Conservation (phyloP, 2,797 vertebrate species). For the Urosaurus nigricauda region DNA sequence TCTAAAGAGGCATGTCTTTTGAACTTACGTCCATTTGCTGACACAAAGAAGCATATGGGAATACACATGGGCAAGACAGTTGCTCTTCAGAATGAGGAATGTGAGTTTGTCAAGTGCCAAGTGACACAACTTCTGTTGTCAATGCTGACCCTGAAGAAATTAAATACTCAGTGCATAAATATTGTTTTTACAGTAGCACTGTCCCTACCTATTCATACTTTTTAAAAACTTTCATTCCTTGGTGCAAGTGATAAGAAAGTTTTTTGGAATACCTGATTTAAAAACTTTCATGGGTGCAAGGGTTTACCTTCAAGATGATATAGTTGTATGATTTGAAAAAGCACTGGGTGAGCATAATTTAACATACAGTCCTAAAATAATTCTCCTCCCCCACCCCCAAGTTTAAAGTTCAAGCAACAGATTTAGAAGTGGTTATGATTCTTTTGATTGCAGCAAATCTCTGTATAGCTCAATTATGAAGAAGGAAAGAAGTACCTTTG, state of each 20-base stretch:
- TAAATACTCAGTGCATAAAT: constrained; percentile 15
- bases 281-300: background rate
- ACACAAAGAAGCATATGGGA: background rate
- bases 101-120: background rate
- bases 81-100: constrained; percentile 3
- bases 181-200: background rate
- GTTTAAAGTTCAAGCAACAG: too few species aligned
- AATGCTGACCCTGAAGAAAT: background rate
- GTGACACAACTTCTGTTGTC: background rate
- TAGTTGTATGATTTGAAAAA: background rate
- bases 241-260: background rate
- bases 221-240: too few species aligned
- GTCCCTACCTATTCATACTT: background rate
- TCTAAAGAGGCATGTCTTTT: constrained; percentile 16
- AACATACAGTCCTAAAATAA: too few species aligned
- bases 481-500: too few species aligned
- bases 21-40: background rate
- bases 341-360: background rate
- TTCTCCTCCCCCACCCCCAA: too few species aligned
- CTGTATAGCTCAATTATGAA: too few species aligned
- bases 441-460: too few species aligned
- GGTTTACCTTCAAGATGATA: background rate
- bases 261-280: background rate
- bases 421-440: too few species aligned
- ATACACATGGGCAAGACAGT: background rate